Conservation (phyloP, 2,113 vertebrate genomes). For the Neogobius melanostomus region DNA sequence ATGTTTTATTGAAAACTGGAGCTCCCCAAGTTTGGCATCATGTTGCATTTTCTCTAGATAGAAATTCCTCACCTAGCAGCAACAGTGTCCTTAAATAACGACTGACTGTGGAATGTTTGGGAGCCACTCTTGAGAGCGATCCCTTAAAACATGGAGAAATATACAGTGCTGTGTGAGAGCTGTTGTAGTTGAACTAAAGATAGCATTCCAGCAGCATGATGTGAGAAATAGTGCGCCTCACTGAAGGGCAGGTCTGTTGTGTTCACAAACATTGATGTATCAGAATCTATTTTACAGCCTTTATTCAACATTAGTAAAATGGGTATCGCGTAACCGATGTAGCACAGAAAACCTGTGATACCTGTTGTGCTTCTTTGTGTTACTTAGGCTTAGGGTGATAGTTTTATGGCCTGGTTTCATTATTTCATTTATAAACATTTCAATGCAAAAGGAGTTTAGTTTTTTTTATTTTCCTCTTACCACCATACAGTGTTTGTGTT, state of each 20-base stretch:
- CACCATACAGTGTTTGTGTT: background rate
- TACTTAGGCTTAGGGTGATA: background rate
- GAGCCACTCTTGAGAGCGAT: background rate
- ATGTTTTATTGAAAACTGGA: background rate
- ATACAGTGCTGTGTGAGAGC: constrained; percentile 20
- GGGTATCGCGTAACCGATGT: background rate
- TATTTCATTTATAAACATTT: background rate
- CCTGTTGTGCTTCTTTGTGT: constrained; percentile 11
- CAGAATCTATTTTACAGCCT: background rate
- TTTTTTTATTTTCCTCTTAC: background rate
- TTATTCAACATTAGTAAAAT: background rate
- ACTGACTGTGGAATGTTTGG: constrained; percentile 14
- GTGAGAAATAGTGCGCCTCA: constrained; percentile 36
- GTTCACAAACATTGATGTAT: constrained; percentile 2
- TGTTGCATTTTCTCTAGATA: background rate
- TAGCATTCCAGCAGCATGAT: constrained; percentile 55
- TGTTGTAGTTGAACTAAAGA: constrained; percentile 9
- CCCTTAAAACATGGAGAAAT: background rate
- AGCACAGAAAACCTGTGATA: constrained; percentile 13
- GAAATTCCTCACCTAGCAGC: constrained; percentile 38
- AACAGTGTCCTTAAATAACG: constrained; percentile 25
- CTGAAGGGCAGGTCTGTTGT: constrained; percentile 1
- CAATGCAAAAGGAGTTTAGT: no score
- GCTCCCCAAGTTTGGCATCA: constrained; percentile 2
- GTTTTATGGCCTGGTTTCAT: background rate